A percentile compares a stretch with the other conserved stretches of the same genome.
These are phyloP conservation scores for Gallinago nigripennis DNA, from an alignment of 2,797 vertebrate species.

Conservation along the genomic window DNA sequence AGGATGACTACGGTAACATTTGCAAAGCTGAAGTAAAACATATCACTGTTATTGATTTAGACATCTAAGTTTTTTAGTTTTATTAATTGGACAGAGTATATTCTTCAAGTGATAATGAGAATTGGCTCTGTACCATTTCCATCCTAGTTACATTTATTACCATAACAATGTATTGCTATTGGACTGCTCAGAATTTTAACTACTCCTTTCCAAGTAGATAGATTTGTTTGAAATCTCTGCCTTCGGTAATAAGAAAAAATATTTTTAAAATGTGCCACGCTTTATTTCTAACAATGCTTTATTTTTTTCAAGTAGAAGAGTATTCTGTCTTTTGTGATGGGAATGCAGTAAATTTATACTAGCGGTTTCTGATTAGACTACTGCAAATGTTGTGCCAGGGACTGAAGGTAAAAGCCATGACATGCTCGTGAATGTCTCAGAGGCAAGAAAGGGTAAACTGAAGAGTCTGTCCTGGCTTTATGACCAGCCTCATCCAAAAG, in stretches of 20 bases:
- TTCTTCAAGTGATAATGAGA: not conserved
- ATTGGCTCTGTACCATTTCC: not conserved
- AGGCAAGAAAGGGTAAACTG: not conserved
- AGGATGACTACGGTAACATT: not conserved
- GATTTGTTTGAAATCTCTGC: not conserved
- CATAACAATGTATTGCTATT: not conserved
- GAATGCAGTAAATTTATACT: not conserved
- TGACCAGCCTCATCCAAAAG: not conserved
- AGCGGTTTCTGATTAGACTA: not conserved
- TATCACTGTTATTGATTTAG: not conserved
- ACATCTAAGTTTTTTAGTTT: not conserved
- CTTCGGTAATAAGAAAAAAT: not conserved
- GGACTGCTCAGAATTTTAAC: not conserved
- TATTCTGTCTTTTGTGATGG: not conserved
- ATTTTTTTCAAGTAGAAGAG: not conserved
- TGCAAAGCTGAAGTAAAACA: not conserved
- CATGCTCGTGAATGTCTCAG: not conserved
- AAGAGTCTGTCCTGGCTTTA: not conserved
- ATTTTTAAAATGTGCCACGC: fast-evolving
- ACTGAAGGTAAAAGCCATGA: not conserved
- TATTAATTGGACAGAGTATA: not conserved
- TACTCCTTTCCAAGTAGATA: not conserved
- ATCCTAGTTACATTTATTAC: not conserved
- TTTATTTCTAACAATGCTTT: not conserved
- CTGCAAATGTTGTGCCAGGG: not conserved